Evolutionary conservation across 2,113 vertebrate genomes (phyloP).

Genomic region (Kryptolebias marmoratus): DNA sequence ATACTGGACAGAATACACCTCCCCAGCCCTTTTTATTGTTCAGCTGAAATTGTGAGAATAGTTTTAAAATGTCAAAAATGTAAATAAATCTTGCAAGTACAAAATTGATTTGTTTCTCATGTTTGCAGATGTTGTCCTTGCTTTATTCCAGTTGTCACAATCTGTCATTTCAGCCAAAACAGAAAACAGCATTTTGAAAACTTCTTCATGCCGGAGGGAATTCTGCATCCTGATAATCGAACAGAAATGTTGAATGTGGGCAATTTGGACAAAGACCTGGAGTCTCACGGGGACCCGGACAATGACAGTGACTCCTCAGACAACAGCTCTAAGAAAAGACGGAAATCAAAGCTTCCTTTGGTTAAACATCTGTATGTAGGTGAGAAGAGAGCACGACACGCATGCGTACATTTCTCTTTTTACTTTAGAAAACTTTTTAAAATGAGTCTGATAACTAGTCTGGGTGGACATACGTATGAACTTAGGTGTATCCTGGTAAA

Average conservation of each 20-base stretch:
- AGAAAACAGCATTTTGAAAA: neutral
- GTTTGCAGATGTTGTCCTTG: neutral
- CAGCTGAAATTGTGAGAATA: too few relatives aligned
- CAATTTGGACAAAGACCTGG: constrained; percentile 45
- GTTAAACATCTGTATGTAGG: constrained; percentile 6
- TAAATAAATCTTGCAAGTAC: too few relatives aligned
- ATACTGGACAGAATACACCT: too few relatives aligned
- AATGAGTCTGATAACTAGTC: too few relatives aligned
- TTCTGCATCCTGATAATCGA: neutral
- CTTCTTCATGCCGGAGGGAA: constrained; percentile 3
- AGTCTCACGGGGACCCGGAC: neutral
- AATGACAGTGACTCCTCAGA: constrained; percentile 13
- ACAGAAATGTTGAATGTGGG: constrained; percentile 59
- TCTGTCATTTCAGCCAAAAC: neutral
- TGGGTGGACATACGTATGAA: too few relatives aligned
- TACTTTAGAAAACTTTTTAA: neutral
- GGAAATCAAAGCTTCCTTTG: constrained; percentile 18
- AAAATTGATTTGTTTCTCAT: too few relatives aligned
- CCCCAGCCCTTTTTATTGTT: too few relatives aligned
- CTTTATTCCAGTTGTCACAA: neutral
- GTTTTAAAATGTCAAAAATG: too few relatives aligned
- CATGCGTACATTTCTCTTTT: neutral
- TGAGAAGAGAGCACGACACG: constrained; percentile 13
- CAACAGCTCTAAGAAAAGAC: neutral
- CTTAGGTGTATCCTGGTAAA: too few relatives aligned